Conservation (phyloP, 2,797 vertebrate genomes). For the Sebastes wilsoni region DNA sequence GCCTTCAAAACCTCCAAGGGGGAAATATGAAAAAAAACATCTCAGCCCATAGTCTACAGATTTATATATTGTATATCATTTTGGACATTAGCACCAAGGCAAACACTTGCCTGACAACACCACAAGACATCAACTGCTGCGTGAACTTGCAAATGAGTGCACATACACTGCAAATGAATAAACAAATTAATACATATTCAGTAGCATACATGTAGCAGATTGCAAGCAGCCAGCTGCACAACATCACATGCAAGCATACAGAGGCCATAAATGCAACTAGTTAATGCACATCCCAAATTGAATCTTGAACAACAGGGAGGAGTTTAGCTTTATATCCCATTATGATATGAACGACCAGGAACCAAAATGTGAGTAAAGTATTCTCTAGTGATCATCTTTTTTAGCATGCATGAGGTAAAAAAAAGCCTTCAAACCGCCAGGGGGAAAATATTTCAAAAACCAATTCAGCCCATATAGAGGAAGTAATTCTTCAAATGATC, state of each 20-base stretch:
- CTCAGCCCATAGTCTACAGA: neutral
- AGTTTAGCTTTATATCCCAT: neutral
- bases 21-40: neutral
- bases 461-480: too few species aligned
- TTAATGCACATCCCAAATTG: too few species aligned
- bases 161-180: neutral
- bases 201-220: neutral
- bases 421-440: neutral
- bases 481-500: neutral
- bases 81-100: neutral
- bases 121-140: neutral
- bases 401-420: neutral
- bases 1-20: neutral
- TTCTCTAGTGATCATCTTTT: neutral
- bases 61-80: rapidly evolving
- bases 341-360: neutral
- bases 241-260: too few species aligned
- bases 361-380: neutral
- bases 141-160: neutral
- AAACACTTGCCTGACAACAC: neutral
- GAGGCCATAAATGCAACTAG: too few species aligned
- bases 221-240: neutral
- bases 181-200: neutral
- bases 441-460: neutral
- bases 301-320: neutral